These are phyloP conservation scores for Chymomyza procnemis DNA, from an alignment of 2,888 invertebrate genomes.

Conservation along the genomic window DNA sequence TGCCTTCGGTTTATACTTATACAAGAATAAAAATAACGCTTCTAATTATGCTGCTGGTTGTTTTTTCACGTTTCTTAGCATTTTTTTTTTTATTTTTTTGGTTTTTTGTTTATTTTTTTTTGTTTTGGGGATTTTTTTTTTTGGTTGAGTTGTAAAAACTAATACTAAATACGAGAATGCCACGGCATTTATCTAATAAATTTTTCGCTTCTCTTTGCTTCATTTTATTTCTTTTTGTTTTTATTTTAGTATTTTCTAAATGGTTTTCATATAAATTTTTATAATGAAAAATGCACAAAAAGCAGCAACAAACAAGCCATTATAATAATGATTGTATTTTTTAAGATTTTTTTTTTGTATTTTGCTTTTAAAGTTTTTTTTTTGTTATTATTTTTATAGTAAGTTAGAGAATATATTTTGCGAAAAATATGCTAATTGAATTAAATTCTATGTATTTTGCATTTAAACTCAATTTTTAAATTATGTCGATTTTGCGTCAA, in stretches of 20 bases:
- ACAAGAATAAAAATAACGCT: conserved; percentile 69
- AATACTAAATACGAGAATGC: conserved; percentile 54
- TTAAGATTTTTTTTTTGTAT: not conserved
- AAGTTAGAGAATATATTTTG: conserved; percentile 35
- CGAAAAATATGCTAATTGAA: conserved; percentile 63
- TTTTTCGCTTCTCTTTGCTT: conserved; percentile 22
- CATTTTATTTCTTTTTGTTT: conserved; percentile 17
- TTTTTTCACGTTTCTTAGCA: conserved; percentile 17
- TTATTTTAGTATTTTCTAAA: conserved; percentile 38
- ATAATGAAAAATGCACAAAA: conserved; percentile 72
- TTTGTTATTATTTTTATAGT: conserved; percentile 38
- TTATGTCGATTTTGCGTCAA: not conserved
- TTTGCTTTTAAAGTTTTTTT: conserved; percentile 28
- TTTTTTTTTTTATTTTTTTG: conserved; percentile 16
- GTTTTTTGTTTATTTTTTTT: conserved; percentile 24
- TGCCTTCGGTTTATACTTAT: conserved; percentile 68
- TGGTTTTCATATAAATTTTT: conserved; percentile 43
- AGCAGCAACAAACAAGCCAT: conserved; percentile 78
- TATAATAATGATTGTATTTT: conserved; percentile 44
- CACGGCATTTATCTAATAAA: conserved; percentile 26
- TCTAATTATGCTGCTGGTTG: conserved; percentile 51
- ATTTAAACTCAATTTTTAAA: conserved; percentile 39
- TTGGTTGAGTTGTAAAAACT: conserved; percentile 56
- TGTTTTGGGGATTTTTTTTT: conserved; percentile 39
- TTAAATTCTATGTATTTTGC: conserved; percentile 58